Base-by-base conservation (phyloP, 2,113 vertebrate species). In the Eulacestoma nigropectus region DNA sequence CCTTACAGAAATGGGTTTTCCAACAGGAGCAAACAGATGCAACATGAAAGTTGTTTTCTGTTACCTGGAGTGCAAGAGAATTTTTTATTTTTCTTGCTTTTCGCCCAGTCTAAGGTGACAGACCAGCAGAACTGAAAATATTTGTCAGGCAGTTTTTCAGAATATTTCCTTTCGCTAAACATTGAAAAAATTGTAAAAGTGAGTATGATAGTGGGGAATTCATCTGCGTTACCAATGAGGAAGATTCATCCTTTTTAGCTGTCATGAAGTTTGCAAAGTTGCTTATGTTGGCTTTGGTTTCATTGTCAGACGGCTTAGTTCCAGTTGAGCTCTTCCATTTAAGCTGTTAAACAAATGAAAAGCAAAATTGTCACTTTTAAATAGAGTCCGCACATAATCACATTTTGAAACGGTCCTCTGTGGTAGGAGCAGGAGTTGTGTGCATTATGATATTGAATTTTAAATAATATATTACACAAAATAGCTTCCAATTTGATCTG, bases 401-500 rank as follows among this genome's bases (percentile, higher is more conserved):
- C 95, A 97, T 97, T 98, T 97, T 91, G 96, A 97, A 98, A 97
- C 37, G 94, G 90, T 89, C 94, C 95, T 97, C 85, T 44, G 96
- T 94, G 95, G 97, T 96, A 81, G 97, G 92, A 96, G 96, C 87
- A 93, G 96, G 91, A 97, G 93, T 97, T 97, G 97, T 98, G 94
- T 98, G 98, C 96, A 97, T 98, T 98, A 98, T 97, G 96, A 98
- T 98, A 98, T 98, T 98, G 98, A 98, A 98, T 98, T 98, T 98
- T 98, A 98, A 98, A 98, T 98, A 98, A 98, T 98, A 98, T 97
- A 98, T 98, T 97, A 97, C 96, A 97, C 88, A 95, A 98, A 98
- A 98, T 97, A 98, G 97, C 96, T 98, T 98, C 97, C 97, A 98
- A 96, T 98, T 98, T 98, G 97, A 98, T 98, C 98, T 97, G 89